Conservation (phyloP, 92 coral and sea anemone species). For the Parazoanthus atlanticus region DNA sequence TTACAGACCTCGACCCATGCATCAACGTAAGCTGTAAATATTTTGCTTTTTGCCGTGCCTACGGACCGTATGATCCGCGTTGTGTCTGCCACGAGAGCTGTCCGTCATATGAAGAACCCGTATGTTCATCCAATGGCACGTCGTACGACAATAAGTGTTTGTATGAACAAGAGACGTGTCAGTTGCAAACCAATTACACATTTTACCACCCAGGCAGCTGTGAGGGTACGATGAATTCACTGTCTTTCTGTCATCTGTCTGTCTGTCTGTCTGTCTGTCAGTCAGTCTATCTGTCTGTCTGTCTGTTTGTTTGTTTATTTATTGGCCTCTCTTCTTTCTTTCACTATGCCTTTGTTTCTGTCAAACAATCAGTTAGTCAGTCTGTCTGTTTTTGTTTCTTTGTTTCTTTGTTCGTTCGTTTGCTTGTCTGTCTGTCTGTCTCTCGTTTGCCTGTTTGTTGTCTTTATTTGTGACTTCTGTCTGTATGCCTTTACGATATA, state of each 20-base stretch:
- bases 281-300: neutral
- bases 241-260: neutral
- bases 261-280: neutral
- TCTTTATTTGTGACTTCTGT: no score
- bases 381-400: no score
- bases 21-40: conserved; percentile 51
- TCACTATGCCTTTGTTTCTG: neutral
- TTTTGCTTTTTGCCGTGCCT: conserved; percentile 62
- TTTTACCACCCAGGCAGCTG: conserved; percentile 74
- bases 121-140: conserved; percentile 71
- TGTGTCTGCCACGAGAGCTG: conserved; percentile 57
- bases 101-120: conserved; percentile 65
- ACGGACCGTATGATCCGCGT: conserved; percentile 60
- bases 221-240: conserved; percentile 49
- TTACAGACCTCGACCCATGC: conserved; percentile 65
- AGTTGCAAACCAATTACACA: conserved; percentile 41
- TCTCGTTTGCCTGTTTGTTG: no score
- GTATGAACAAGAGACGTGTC: conserved; percentile 57
- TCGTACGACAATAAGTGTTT: conserved; percentile 62
- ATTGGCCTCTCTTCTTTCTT: neutral
- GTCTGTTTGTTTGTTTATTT: neutral
- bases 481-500: no score
- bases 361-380: neutral
- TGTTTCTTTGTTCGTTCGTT: no score
- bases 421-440: no score